Evolutionary conservation across 2,113 vertebrate genomes (phyloP).

Genomic region (Paralichthys olivaceus): DNA sequence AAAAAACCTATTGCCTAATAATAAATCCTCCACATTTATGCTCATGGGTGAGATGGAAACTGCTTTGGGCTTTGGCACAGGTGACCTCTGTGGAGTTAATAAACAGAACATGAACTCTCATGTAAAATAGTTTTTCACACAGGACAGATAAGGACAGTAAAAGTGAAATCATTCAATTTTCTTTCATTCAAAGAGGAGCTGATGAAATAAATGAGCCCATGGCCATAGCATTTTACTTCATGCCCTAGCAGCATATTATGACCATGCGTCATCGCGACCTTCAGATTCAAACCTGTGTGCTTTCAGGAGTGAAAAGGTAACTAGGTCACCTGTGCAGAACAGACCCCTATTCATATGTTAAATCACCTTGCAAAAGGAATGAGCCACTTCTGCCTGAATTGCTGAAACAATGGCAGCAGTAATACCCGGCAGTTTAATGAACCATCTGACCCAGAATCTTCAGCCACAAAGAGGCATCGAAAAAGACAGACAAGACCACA

Average conservation of each 20-base stretch:
- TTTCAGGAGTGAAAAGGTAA: conserved; percentile 65
- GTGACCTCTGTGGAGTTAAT: conserved; percentile 33
- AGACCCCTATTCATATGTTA: conserved; percentile 63
- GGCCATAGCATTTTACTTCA: conserved; percentile 31
- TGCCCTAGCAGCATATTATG: conserved; percentile 51
- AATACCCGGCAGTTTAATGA: conserved; percentile 45
- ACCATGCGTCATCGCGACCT: conserved; percentile 50
- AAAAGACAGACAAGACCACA: conserved; percentile 5
- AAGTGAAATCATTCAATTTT: conserved; percentile 37
- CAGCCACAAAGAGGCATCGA: conserved; percentile 19
- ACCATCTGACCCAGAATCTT: conserved; percentile 55
- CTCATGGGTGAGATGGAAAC: conserved; percentile 31
- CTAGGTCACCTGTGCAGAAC: conserved; percentile 66
- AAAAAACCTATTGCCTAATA: conserved; percentile 40
- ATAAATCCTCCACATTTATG: conserved; percentile 51
- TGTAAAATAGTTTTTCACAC: conserved; percentile 28
- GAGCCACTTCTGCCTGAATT: conserved; percentile 50
- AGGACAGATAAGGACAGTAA: conserved; percentile 35
- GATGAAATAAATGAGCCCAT: conserved; percentile 42
- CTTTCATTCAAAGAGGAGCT: conserved; percentile 36
- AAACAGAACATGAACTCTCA: conserved; percentile 37
- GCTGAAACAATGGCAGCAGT: conserved; percentile 48
- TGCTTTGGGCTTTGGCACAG: conserved; percentile 34
- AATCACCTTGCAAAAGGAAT: conserved; percentile 59
- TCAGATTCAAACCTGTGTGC: conserved; percentile 47